Percentiles rank a stretch among this genome's conserved stretches.
These are phyloP conservation scores for Eilema depressum DNA, from an alignment of 2,888 invertebrate species.

Conservation along the genomic window DNA sequence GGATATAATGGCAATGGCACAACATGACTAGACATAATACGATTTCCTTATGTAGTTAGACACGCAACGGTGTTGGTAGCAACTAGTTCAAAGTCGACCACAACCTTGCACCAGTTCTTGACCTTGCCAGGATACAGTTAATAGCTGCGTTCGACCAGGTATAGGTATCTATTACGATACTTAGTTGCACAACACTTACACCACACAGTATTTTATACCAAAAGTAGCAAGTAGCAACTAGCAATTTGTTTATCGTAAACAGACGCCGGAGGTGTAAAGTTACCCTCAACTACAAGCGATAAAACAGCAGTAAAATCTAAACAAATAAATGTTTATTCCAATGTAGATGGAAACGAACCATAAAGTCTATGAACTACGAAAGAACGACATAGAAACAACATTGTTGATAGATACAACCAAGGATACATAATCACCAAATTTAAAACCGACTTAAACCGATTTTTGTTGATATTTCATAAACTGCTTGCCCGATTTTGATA, in stretches of 20 bases:
- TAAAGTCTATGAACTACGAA: background rate
- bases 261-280: background rate
- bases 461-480: too few species aligned
- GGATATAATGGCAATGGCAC: too few species aligned
- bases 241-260: background rate
- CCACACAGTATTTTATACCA: conserved; percentile 3
- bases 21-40: background rate
- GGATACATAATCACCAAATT: background rate
- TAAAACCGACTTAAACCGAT: too few species aligned
- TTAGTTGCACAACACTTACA: conserved; percentile 5
- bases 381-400: background rate
- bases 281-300: background rate
- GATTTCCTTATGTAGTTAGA: background rate
- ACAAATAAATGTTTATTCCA: background rate
- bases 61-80: conserved; percentile 9
- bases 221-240: background rate
- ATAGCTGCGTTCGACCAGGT: conserved; percentile 11
- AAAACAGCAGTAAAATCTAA: conserved; percentile 1
- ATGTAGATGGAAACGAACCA: background rate
- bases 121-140: conserved; percentile 34
- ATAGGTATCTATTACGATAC: conserved; percentile 16
- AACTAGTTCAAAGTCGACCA: conserved; percentile 24
- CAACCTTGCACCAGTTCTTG: conserved; percentile 41
- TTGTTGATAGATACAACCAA: background rate
- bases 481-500: too few species aligned